Evolutionary conservation across 2,113 vertebrate species (phyloP).

Genomic region (Semicossyphus pulcher): DNA sequence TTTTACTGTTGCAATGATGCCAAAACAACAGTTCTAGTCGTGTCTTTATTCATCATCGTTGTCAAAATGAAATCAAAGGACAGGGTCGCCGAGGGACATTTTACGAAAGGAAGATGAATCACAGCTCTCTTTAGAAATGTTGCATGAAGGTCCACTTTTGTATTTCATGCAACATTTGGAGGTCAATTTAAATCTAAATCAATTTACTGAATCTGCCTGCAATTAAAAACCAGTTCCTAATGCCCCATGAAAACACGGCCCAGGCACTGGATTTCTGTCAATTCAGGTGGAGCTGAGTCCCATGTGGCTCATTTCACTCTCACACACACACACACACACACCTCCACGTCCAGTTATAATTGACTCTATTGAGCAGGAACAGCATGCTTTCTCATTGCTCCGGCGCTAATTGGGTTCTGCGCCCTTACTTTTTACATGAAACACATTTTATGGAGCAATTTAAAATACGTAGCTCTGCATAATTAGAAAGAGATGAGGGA

Average conservation of each 20-base stretch:
- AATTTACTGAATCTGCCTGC: conserved; percentile 70
- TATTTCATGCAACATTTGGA: conserved; percentile 54
- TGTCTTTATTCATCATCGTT: neutral
- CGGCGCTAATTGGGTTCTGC: conserved; percentile 78
- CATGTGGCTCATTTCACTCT: conserved; percentile 60
- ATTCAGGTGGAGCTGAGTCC: conserved; percentile 68
- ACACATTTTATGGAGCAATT: conserved; percentile 75
- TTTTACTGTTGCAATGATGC: too few relatives aligned
- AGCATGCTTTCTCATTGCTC: conserved; percentile 72
- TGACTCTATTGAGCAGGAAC: conserved; percentile 75
- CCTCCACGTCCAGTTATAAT: conserved; percentile 65
- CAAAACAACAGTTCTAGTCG: too few relatives aligned
- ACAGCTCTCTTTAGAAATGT: too few relatives aligned
- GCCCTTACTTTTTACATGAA: conserved; percentile 78
- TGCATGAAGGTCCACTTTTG: conserved; percentile 36
- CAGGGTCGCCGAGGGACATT: neutral
- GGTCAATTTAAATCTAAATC: conserved; percentile 70
- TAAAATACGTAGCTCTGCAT: conserved; percentile 63
- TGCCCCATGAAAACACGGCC: conserved; percentile 66
- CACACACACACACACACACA: neutral
- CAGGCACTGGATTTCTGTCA: conserved; percentile 62
- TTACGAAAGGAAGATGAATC: neutral
- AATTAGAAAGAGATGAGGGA: conserved; percentile 74
- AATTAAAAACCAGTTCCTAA: conserved; percentile 71
- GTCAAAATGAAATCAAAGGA: neutral